Evolutionary conservation across 2,797 vertebrate species (phyloP).

Genomic region (Gobionotothen gibberifrons): DNA sequence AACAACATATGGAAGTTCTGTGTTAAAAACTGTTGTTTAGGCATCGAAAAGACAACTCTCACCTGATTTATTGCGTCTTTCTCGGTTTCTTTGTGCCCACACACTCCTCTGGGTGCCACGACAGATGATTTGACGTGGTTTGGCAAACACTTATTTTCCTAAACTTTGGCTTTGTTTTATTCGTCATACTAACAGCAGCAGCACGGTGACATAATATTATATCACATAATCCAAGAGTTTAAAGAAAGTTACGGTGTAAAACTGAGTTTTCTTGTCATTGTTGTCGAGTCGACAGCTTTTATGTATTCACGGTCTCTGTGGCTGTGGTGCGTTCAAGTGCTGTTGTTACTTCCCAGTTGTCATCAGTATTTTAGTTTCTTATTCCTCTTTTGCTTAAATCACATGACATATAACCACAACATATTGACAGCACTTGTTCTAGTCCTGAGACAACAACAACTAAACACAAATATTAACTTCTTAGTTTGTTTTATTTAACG

Average conservation of each 20-base stretch:
- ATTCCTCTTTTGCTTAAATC: background rate
- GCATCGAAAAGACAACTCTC: background rate
- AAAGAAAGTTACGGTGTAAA: fast-evolving
- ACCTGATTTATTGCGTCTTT: constrained; percentile 48
- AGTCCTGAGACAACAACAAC: background rate
- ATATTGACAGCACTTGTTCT: background rate
- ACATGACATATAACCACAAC: background rate
- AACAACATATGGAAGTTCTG: fast-evolving
- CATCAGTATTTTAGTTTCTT: too few relatives aligned
- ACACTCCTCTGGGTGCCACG: constrained; percentile 48
- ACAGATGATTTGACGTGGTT: constrained; percentile 60
- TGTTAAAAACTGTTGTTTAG: fast-evolving
- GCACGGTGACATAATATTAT: background rate
- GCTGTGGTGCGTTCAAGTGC: constrained; percentile 44
- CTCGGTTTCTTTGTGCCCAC: constrained; percentile 45
- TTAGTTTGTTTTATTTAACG: background rate
- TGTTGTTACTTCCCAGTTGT: fast-evolving
- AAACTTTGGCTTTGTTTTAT: constrained; percentile 39
- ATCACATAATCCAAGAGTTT: background rate
- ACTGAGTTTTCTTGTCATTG: background rate
- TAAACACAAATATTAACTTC: background rate
- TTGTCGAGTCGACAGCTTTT: constrained; percentile 25
- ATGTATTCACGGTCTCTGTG: constrained; percentile 24
- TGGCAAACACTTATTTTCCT: constrained; percentile 41
- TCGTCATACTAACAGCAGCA: constrained; percentile 59